phyloP scores from a whole-genome alignment of 2,113 vertebrate species.

The Xiphias gladius region DNA sequence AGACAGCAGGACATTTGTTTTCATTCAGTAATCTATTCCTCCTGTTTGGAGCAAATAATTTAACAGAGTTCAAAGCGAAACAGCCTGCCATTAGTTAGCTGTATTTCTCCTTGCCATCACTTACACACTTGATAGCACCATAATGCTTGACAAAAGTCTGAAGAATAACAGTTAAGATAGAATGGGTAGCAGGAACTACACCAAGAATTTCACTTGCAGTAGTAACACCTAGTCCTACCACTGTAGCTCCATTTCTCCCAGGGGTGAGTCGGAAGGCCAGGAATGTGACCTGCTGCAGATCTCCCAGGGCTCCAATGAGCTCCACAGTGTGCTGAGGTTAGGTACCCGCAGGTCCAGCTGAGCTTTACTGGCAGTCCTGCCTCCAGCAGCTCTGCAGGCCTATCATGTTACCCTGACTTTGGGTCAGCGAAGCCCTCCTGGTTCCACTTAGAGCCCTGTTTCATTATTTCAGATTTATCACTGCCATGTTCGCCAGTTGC shows the following conservation, averaged over 20 bases:
- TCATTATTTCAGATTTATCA: constrained; percentile 87
- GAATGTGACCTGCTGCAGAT: constrained; percentile 56
- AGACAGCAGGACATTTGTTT: constrained; percentile 38
- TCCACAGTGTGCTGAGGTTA: constrained; percentile 57
- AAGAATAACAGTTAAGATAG: constrained; percentile 19
- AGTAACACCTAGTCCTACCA: background rate
- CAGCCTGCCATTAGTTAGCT: constrained; percentile 26
- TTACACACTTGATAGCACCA: constrained; percentile 12
- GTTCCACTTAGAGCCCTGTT: constrained; percentile 81
- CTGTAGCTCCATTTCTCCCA: constrained; percentile 28
- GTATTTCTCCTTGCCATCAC: constrained; percentile 19
- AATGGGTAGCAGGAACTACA: background rate
- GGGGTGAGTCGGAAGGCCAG: constrained; percentile 43
- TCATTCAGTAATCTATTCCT: constrained; percentile 45
- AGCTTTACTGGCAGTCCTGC: constrained; percentile 65
- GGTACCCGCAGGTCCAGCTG: constrained; percentile 55
- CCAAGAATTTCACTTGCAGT: background rate
- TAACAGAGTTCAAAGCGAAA: constrained; percentile 52
- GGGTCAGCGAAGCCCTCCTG: constrained; percentile 75
- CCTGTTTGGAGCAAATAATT: constrained; percentile 36
- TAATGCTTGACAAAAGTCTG: constrained; percentile 31
- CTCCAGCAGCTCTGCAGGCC: constrained; percentile 67
- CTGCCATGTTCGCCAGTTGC: constrained; percentile 76
- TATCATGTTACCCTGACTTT: constrained; percentile 72
- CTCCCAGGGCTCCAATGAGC: constrained; percentile 61